Evolutionary conservation across 53 echinoderm and acorn worm species (phyloP).

Genomic region (Henricia sp.): DNA sequence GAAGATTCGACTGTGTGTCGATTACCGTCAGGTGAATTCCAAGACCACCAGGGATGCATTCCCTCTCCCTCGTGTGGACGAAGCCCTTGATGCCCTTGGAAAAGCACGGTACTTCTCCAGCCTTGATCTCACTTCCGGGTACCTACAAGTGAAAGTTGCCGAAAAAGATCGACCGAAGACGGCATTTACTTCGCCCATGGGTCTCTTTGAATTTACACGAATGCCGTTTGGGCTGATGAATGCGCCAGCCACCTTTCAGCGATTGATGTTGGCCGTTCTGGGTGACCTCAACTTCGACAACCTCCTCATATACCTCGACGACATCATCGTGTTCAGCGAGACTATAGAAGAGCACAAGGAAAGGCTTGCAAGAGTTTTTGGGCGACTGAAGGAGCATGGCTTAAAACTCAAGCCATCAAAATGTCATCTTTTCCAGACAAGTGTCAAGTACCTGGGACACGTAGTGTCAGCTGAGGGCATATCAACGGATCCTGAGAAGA

Average conservation of each 20-base stretch:
- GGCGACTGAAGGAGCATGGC: constrained; percentile 36
- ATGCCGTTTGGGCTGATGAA: too few species aligned
- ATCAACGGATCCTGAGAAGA: constrained; percentile 51
- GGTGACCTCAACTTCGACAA: constrained; percentile 53
- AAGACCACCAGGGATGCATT: too few species aligned
- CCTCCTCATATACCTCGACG: constrained; percentile 47
- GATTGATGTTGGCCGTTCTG: constrained; percentile 40
- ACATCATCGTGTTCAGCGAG: constrained; percentile 56
- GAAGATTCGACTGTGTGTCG: too few species aligned
- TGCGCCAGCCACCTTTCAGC: constrained; percentile 61
- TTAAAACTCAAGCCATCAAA: constrained; percentile 55
- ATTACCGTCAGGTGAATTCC: too few species aligned
- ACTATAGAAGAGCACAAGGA: constrained; percentile 48
- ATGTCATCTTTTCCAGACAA: constrained; percentile 37
- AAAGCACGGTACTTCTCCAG: too few species aligned
- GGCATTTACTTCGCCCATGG: too few species aligned
- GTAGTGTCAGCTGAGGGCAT: constrained; percentile 34
- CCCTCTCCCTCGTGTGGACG: too few species aligned
- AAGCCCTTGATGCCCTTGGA: too few species aligned
- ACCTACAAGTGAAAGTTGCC: too few species aligned
- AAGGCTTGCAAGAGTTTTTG: constrained; percentile 41
- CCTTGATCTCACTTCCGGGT: too few species aligned
- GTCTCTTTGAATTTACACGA: too few species aligned
- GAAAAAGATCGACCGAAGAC: too few species aligned
- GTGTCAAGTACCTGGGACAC: constrained; percentile 58